Percentiles rank a stretch among this genome's conserved stretches.
These are phyloP conservation scores for Meghimatium bilineatum DNA, from an alignment of 2,888 invertebrate species.

Conservation along the genomic window DNA sequence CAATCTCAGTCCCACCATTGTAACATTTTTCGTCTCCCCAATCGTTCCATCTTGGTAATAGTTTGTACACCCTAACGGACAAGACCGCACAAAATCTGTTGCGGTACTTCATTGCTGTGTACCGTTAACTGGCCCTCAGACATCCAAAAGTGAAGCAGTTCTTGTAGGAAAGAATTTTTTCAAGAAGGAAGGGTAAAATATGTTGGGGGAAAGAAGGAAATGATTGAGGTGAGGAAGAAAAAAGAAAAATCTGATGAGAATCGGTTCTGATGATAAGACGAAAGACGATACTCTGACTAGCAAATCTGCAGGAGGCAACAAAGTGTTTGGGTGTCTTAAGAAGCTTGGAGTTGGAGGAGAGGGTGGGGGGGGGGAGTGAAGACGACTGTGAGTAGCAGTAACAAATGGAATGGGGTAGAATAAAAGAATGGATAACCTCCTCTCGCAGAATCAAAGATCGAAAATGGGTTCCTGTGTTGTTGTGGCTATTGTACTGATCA, in stretches of 20 bases:
- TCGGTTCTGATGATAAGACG: too few relatives aligned
- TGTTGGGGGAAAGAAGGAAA: neutral
- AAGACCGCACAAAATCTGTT: neutral
- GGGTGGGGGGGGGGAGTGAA: neutral
- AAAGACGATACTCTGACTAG: neutral
- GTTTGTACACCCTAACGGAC: neutral
- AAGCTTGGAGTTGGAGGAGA: neutral
- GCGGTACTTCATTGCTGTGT: neutral
- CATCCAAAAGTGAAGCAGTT: slow-evolving; percentile 3
- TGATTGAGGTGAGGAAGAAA: too few relatives aligned
- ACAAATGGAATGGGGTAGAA: neutral
- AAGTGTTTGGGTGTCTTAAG: neutral
- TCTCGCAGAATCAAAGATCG: slow-evolving; percentile 39
- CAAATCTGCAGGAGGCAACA: neutral
- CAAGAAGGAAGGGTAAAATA: neutral
- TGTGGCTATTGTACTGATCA: slow-evolving; percentile 32
- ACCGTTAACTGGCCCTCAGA: neutral
- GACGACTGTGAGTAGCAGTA: neutral
- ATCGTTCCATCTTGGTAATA: neutral
- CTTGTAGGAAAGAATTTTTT: neutral
- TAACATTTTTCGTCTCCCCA: neutral
- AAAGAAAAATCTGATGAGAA: too few relatives aligned
- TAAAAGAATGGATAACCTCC: slow-evolving; percentile 12
- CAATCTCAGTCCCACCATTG: neutral
- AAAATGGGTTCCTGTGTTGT: slow-evolving; percentile 38